Conservation (phyloP, 2,888 invertebrate genomes). For the Troilus luridus region DNA sequence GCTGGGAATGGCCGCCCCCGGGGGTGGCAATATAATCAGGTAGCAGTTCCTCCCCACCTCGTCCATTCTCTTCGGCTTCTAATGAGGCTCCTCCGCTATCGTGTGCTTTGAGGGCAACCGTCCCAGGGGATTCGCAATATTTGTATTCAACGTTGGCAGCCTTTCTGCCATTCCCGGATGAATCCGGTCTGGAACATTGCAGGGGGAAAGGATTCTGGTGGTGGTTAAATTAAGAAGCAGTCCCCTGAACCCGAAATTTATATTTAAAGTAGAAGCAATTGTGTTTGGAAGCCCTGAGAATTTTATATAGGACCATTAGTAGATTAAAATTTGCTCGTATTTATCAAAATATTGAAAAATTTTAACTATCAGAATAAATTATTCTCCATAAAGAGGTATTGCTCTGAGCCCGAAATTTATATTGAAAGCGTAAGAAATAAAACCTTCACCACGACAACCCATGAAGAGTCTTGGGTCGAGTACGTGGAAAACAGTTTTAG, state of each 20-base stretch:
- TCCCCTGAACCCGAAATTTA: not conserved
- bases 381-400: no score
- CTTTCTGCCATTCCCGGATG: not conserved
- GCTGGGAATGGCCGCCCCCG: not conserved
- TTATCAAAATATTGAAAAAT: no score
- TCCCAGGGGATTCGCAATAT: not conserved
- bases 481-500: no score
- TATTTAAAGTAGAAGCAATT: not conserved
- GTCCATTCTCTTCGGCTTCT: not conserved
- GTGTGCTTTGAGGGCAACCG: not conserved
- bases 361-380: no score
- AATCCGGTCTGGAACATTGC: not conserved
- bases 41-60: not conserved
- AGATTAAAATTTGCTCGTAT: no score
- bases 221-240: not conserved
- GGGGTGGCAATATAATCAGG: constrained; percentile 1
- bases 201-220: not conserved
- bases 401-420: no score
- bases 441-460: no score
- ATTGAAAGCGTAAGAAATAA: no score
- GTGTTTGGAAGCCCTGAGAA: no score
- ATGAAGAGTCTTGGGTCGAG: no score
- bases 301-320: not conserved
- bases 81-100: not conserved
- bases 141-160: not conserved